Evolutionary conservation across 1,140 invertebrate species (phyloP), one percentile per base, ranked within the genome.

Genomic region (Lucilia cuprina): DNA sequence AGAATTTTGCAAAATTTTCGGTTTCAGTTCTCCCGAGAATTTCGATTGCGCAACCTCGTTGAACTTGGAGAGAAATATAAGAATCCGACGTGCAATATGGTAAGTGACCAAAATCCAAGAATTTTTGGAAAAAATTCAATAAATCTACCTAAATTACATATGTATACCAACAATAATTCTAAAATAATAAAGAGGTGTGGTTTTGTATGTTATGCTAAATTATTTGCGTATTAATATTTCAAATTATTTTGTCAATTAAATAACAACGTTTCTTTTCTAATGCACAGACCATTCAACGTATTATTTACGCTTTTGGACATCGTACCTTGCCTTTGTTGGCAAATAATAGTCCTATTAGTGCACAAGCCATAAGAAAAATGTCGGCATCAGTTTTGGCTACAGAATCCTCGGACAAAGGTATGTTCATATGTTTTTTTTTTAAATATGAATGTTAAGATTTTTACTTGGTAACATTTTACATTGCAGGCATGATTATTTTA

Each of bases 401-500:
- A 49, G 89, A 90, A 84, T 90, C 89, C 0, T 90, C 89, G 0
- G 88, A 88, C 65, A 90, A 90, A 83, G 89, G 84, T 60, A 1
- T 13, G 77, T 80, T n/a, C n/a, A 8, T 80, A 41, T 5, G 4
- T 34, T 35, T 30, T 2, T 30, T 30, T 2, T 30, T 30, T 41
- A 77, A 77, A 55, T n/a, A 55, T 55, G 0, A 49, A 49, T 12
- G 49, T 10, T 2, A 17, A 5, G 50, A 55, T 55, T 14, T 13
- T 55, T 12, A 17, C 12, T 55, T 5, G 7, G 5, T 14, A 21
- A 70, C 9, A 10, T 21, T 70, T 70, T 9, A 30, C 25, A 25
- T 21, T 21, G 41, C 41, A 80, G 96, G 98, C 1, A 91, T 99
- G 12, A 96, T 99, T 17, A 96, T 95, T 14, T 90, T 99, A 25